These are phyloP conservation scores for Syngnathus scovelli DNA, from an alignment of 2,113 vertebrate genomes.

Conservation along the genomic window DNA sequence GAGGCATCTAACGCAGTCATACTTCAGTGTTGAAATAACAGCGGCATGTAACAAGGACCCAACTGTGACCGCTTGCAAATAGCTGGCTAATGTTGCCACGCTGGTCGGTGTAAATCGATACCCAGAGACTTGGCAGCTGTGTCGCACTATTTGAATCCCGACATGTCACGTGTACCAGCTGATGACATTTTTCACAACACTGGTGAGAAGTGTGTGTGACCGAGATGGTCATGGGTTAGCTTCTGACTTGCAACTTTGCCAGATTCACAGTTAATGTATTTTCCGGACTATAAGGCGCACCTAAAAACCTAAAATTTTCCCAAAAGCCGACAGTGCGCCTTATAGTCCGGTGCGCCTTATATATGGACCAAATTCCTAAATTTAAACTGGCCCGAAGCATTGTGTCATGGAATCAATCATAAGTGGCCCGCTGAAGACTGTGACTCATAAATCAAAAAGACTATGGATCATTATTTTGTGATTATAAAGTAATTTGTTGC, in stretches of 20 bases:
- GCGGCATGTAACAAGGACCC: slow-evolving; percentile 44
- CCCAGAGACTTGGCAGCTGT: slow-evolving; percentile 54
- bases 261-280: background rate
- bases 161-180: slow-evolving; percentile 44
- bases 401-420: too few relatives aligned
- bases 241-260: background rate
- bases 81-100: slow-evolving; percentile 34
- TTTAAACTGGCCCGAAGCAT: too few relatives aligned
- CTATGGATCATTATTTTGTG: too few relatives aligned
- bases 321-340: too few relatives aligned
- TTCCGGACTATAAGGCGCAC: too few relatives aligned
- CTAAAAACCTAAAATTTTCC: too few relatives aligned
- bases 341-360: too few relatives aligned
- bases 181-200: slow-evolving; percentile 33
- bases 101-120: slow-evolving; percentile 44
- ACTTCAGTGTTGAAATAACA: slow-evolving; percentile 55
- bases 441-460: too few relatives aligned
- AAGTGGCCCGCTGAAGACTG: too few relatives aligned
- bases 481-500: too few relatives aligned
- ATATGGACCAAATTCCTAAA: too few relatives aligned
- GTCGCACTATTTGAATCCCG: slow-evolving; percentile 42
- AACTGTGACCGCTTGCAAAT: slow-evolving; percentile 34
- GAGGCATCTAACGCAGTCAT: slow-evolving; percentile 55
- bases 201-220: slow-evolving; percentile 25
- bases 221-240: background rate